Evolutionary conservation across 2,888 invertebrate species (phyloP), one percentile per base, ranked within the genome.

Genomic region (Himalopsyche japonica): DNA sequence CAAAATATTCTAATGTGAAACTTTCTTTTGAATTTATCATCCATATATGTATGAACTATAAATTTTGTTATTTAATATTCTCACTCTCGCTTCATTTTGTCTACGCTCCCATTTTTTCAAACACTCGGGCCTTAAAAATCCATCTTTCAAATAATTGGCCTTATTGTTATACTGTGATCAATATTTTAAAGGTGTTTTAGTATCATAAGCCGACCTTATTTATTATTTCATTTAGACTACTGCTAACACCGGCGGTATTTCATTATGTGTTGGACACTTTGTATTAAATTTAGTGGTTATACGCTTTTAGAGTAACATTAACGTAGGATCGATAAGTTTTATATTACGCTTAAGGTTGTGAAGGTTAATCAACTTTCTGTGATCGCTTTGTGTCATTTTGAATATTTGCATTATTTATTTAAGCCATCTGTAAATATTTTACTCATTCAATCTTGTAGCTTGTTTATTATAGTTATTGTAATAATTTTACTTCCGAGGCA

Each of bases 131-230:
- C 84, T 84, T 82, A 49, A 43, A 78, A 47, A 81, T 81, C 78
- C 76, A 84, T 77, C 80, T 85, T 57, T 70, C 43, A 27, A 37
- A 81, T 85, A 77, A 80, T 82, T 76, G 86, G 86, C 86, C 86
- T 86, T 86, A 85, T 80, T 81, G 81, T 81, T 83, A 81, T 82
- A 81, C 86, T 86, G 86, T 86, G 86, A 86, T 86, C 85, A 82
- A 79, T 47, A 86, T 76, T 82, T 48, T 49, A 82, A 76, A 37
- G 43, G 43, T 70, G 70, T 70, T 70, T 70, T 70, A 70, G 27
- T 70, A 70, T 70, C 70, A 27, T 70, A 70, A 70, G 70, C 70
- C 15, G 70, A 70, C 15, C 3, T 30, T 70, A 70, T 70, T 70
- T 70, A 70, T 70, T 70, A 20, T 70, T 70, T 27, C 70, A 30